phyloP scores from a whole-genome alignment of 2,113 vertebrate genomes.

The Heterocephalus glaber region DNA sequence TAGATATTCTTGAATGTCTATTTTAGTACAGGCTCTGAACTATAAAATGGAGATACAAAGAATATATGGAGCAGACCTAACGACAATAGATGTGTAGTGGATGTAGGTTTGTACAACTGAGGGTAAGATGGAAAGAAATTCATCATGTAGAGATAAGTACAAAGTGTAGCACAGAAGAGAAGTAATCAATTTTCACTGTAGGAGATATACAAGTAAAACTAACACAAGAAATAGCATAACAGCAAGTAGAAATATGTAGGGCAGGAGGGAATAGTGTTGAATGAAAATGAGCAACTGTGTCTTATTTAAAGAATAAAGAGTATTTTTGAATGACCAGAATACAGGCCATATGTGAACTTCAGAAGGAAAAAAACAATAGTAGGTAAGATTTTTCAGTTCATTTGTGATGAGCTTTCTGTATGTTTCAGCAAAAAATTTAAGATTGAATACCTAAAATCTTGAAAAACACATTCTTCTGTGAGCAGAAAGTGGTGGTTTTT shows the following conservation, averaged over 20 bases:
- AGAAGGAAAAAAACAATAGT: background rate
- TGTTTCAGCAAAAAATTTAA: background rate
- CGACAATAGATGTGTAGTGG: background rate
- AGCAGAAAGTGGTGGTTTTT: background rate
- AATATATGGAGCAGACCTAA: background rate
- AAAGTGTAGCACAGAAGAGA: background rate
- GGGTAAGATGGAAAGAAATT: background rate
- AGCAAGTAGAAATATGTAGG: background rate
- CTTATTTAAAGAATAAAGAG: background rate
- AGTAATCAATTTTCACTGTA: constrained; percentile 27
- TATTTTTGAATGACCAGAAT: background rate
- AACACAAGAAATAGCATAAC: background rate
- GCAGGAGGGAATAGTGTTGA: background rate
- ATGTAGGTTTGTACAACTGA: constrained; percentile 3
- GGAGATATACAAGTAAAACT: constrained; percentile 33
- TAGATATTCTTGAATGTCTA: background rate
- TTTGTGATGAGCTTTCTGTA: background rate
- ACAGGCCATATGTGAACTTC: background rate
- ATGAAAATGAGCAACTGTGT: background rate
- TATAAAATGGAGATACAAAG: background rate
- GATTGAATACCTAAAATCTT: background rate
- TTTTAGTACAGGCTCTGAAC: background rate
- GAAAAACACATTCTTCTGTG: background rate
- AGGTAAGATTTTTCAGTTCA: background rate
- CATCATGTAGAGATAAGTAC: constrained; percentile 33